Base-by-base conservation (phyloP, 2,113 vertebrate species). In the Pao palembangensis region DNA sequence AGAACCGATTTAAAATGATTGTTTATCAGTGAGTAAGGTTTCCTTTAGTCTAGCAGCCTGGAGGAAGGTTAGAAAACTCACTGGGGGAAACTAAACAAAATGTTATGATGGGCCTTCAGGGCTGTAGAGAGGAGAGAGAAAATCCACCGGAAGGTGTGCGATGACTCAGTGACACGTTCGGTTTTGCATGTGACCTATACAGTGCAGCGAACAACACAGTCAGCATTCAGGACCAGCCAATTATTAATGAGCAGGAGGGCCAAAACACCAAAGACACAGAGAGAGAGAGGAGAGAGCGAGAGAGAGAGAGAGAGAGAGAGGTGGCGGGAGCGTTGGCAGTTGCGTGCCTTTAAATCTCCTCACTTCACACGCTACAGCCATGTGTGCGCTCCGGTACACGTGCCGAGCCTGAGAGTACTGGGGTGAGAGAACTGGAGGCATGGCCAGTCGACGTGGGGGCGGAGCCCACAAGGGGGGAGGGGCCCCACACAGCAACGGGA, bases 261-360 rank as follows among this genome's bases (percentile, higher is more conserved):
- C 67, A 70, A 75, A 80, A 80, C 70, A 76, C 62, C 58, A 65
- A 55, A 34, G 18, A 73, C 52, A 71, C 51, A 70, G 51, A 58
- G 42, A 62, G 13, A 79, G 31, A 61, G 65, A 67, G 72, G 59
- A 70, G 63, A 60, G 34, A 38, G 34, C 1, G 34, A 38, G 34
- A 38, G 34, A 12, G 34, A 28, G 25, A 6, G 25, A 28, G 25
- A 69, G 80, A 54, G 61, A 64, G 78, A 76, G 74, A 72, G 58
- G 75, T 66, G 75, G 69, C 80, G 67, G 64, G 73, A 79, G 79
- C 79, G 79, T 81, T 81, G 85, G 85, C 58, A 63, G 79, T 87
- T 82, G 88, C 84, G 85, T 91, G 90, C 89, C 88, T 90, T 89
- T 87, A 89, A 91, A 91, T 88, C 91, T 87, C 85, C 80, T 76